phyloP scores from a whole-genome alignment of 2,797 vertebrate genomes.

The Rhinichthys osculus region DNA sequence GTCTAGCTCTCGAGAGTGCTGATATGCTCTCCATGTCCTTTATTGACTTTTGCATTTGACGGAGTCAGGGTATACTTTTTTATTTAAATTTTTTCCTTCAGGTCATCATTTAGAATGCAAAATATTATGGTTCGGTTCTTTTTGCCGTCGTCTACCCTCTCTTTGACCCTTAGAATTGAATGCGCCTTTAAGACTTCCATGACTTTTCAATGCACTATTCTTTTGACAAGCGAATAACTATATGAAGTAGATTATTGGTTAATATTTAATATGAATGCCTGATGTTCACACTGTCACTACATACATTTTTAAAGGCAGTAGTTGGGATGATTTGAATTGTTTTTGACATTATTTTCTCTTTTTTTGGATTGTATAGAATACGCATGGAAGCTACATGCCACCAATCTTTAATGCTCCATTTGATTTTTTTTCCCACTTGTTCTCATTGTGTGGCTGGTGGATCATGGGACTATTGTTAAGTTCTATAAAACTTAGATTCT shows the following conservation, averaged over 20 bases:
- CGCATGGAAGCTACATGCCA: background rate
- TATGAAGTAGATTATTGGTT: background rate
- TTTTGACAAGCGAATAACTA: background rate
- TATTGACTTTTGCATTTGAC: conserved; percentile 1
- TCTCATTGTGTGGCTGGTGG: background rate
- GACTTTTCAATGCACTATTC: background rate
- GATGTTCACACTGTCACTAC: background rate
- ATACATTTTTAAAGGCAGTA: background rate
- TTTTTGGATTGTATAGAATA: background rate
- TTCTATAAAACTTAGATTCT: background rate
- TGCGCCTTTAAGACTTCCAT: background rate
- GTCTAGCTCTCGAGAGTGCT: background rate
- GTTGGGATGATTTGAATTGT: background rate
- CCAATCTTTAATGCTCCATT: background rate
- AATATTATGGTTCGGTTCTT: background rate
- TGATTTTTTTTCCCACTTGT: background rate
- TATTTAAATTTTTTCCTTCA: too few relatives aligned
- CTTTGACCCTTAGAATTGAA: background rate
- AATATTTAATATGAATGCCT: too few relatives aligned
- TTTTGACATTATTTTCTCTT: background rate
- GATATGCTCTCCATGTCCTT: conserved; percentile 14
- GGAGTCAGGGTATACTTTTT: background rate
- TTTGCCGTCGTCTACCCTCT: background rate
- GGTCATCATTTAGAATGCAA: background rate
- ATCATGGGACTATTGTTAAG: background rate